Evolutionary conservation across 1,140 invertebrate genomes (phyloP).

Genomic region (Bombus consobrinus): DNA sequence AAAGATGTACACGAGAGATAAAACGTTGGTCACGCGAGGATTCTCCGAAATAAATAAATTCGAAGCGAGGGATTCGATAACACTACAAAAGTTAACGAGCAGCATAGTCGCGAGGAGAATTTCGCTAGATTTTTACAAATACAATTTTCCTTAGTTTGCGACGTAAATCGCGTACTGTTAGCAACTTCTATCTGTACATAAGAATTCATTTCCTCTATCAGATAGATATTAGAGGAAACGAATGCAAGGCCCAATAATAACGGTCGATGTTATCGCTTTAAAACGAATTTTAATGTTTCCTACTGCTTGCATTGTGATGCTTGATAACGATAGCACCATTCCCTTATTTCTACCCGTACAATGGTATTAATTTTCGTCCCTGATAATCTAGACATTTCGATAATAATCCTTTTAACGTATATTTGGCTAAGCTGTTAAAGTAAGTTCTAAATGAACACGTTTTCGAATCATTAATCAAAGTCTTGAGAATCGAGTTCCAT

Average conservation of each 20-base stretch:
- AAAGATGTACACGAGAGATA: neutral
- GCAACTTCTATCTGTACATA: neutral
- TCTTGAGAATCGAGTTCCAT: neutral
- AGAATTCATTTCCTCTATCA: neutral
- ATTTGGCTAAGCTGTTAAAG: neutral
- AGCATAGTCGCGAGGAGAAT: fast-evolving
- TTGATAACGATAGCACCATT: neutral
- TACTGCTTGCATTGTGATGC: neutral
- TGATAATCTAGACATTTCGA: neutral
- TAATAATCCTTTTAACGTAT: neutral
- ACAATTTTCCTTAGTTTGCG: neutral
- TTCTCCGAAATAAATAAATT: neutral
- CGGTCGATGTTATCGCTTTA: neutral
- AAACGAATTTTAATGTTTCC: neutral
- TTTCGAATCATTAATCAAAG: neutral
- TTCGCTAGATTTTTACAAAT: neutral
- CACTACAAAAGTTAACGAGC: neutral
- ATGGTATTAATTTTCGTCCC: neutral
- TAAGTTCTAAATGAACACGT: neutral
- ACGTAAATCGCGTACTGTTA: neutral
- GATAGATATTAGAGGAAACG: neutral
- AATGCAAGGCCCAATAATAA: neutral
- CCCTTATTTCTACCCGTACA: neutral
- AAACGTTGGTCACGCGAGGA: neutral
- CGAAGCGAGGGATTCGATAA: neutral